Base-by-base conservation (phyloP, 2,797 vertebrate species). In the Lycodopsis pacificus region DNA sequence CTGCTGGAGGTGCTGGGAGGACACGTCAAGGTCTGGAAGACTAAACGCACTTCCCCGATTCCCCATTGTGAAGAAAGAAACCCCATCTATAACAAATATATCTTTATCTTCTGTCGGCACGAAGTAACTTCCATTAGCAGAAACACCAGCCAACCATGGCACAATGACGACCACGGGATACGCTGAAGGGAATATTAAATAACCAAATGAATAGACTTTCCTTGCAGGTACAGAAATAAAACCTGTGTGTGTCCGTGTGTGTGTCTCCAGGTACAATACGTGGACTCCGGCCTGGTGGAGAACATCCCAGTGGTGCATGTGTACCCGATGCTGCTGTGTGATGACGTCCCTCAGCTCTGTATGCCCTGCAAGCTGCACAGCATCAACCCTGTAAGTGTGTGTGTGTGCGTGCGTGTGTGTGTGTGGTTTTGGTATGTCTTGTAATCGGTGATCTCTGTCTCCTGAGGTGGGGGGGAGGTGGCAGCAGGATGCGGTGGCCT, bases 301-400 rank as follows among this genome's bases (percentile, higher is more conserved):
- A 96, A 89, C 90, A 96, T 99, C 88, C 97, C 96, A 2, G 95
- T 94, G 65, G 97, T 96, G 79, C 97, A 98, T 48, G 94, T 98
- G 59, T 97, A 97, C 75, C 97, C 98, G 20, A 88, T 89, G 71
- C 92, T 96, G 22, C 91, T 97, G 7, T 97, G 95, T 92, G 93
- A 94, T 2, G 90, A 93, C 34, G 90, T 95, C 73, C 96, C 98
- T 72, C 96, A 96, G 15, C 97, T 98, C 76, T 97, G 96, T 82
- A 89, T 98, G 54, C 96, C 97, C 0, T 99, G 97, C 88, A 93
- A 96, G 73, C 95, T 99, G 66, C 89, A 94, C 85, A 93, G 93
- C 77, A 90, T 96, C 19, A 71, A 88, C 71, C 97, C 97, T 56
- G 98, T 99, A 83, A 96, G 93, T 59, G 34, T 65, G 49, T 54